A percentile compares a stretch with the other conserved stretches of the same genome.
Conservation (phyloP, 2,797 vertebrate species). For the Anisognathus igniventris region DNA sequence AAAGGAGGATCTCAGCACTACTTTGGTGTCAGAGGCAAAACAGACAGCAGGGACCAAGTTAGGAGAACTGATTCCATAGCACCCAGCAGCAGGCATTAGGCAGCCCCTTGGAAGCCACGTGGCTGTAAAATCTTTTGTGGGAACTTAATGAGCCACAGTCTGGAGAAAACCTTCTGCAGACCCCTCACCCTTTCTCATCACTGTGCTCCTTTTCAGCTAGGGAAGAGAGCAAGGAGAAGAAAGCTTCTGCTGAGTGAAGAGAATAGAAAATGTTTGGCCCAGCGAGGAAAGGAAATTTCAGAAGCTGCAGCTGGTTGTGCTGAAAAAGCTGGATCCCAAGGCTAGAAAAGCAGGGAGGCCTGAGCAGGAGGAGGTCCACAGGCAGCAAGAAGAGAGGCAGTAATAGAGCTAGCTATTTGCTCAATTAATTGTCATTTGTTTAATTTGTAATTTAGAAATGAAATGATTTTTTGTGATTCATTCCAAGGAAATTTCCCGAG, state of each 20-base stretch:
- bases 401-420: neutral
- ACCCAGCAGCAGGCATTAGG: neutral
- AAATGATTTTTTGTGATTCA: neutral
- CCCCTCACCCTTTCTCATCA: neutral
- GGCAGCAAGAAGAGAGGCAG: neutral
- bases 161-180: neutral
- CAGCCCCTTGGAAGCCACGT: neutral
- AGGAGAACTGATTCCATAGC: neutral
- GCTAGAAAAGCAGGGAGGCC: neutral
- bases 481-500: neutral
- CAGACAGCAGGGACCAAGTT: neutral
- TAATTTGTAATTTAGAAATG: slow-evolving; percentile 34
- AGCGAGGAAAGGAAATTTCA: neutral
- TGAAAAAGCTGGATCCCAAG: neutral
- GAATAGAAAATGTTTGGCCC: neutral
- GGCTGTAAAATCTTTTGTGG: neutral
- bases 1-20: neutral
- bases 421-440: slow-evolving; percentile 19
- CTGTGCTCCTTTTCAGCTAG: neutral
- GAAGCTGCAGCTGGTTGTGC: neutral
- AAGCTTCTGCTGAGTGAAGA: neutral
- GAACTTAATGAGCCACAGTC: neutral
- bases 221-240: neutral
- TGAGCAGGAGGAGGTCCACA: neutral
- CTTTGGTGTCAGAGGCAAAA: neutral